Evolutionary conservation across 2,888 invertebrate genomes (phyloP), one percentile per base, ranked within the genome.

Genomic region (Megamerina dolium): DNA sequence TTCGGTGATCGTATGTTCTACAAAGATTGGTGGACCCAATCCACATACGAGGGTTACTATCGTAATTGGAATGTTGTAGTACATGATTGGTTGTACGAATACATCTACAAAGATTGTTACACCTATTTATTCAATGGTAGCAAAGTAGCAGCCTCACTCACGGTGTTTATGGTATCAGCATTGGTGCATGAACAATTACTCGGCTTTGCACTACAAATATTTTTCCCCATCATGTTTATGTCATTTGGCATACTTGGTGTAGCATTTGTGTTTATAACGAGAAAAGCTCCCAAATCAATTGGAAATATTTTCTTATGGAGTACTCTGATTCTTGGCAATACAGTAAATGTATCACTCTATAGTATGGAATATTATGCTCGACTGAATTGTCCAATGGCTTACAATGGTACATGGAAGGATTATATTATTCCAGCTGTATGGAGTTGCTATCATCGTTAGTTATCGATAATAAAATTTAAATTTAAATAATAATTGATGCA

Each of bases 1-100:
- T 97, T 96, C 68, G 87, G 81, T 5, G 91, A 96, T 74, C 72
- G 94, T 63, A 76, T 84, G 76, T 84, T 90, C 76, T 82, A 91
- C 64, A 80, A 80, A 72, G 82, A 93, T 83, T 96, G 95, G 95
- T 96, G 95, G 96, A 93, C 88, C 41, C 81, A 85, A 3, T 81
- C 83, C 1, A 81, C 82, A n/a, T 93, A 83, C 69, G 80, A 82
- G 0, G 76, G 75, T 12, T 96, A 84, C 70, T 95, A 89, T 69
- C 81, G 93, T n/a, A 86, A 86, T 4, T 96, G 96, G 96, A 97
- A 97, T 68, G 79, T 89, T 13, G 84, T 95, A 0, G 93, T 96
- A 0, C 88, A 95, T 66, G 90, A 92, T 55, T 97, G 94, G 94
- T 76, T 96, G 1, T 87, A 91, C 57, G 82, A 83, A 4, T 92